Conservation (phyloP, 2,888 invertebrate genomes). For the Agriopis leucophaearia region DNA sequence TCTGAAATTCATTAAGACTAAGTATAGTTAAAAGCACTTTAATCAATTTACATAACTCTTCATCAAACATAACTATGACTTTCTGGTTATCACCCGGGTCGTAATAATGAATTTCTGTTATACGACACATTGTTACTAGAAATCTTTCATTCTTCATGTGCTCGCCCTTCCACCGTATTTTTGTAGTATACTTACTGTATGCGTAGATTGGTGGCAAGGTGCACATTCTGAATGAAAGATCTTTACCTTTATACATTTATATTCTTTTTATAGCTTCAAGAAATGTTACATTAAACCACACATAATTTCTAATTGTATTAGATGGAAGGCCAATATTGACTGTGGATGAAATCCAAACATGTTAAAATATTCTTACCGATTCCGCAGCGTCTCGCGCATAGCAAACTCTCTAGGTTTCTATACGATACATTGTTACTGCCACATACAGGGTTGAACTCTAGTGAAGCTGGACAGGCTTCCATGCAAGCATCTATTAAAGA, state of each 20-base stretch:
- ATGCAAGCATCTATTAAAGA: constrained; percentile 8
- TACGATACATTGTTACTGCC: constrained; percentile 72
- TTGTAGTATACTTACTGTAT: too few species aligned
- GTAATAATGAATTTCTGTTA: background rate
- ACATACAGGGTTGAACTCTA: constrained; percentile 79
- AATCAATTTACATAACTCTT: background rate
- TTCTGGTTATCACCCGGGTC: background rate
- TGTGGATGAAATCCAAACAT: constrained; percentile 5
- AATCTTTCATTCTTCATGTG: too few species aligned
- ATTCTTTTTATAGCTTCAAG: background rate
- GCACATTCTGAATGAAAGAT: too few species aligned
- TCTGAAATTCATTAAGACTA: constrained; percentile 15
- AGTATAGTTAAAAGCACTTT: background rate
- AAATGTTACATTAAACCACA: background rate
- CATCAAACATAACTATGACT: background rate
- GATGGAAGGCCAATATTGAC: background rate
- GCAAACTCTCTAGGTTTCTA: constrained; percentile 66
- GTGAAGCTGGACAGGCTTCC: constrained; percentile 54
- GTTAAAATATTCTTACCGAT: constrained; percentile 62
- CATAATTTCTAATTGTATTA: background rate
- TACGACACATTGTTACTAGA: background rate
- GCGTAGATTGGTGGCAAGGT: too few species aligned
- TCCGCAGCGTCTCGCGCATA: constrained; percentile 75
- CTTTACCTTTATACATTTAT: too few species aligned
- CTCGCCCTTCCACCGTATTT: too few species aligned